Base-by-base conservation (phyloP, 2,888 invertebrate genomes). In the Protodeltote pygarga region DNA sequence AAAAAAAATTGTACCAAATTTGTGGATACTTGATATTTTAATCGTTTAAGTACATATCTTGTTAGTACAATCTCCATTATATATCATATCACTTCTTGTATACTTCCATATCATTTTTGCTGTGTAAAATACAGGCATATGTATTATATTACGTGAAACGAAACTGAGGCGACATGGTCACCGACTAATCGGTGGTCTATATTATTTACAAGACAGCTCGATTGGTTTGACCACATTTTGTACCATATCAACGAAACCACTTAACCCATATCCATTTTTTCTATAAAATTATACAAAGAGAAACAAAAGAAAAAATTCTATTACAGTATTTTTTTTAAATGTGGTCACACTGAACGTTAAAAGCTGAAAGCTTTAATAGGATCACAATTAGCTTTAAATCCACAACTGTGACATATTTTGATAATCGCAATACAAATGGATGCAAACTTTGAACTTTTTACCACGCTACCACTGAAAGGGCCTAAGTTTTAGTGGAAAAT, bases 1-100 rank as follows among this genome's bases (percentile, higher is more conserved):
- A 68, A 73, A 64, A 50, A 68, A 73, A 77, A 75, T 73, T 79
- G 86, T 89, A 89, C 88, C 89, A 87, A 90, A 87, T 79, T 79
- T 81, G 71, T 81, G 75, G 78, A 83, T 81, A 85, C 78, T 81
- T 81, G 79, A 70, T 77, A 76, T 79, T 74, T 77, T 82, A 81
- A 85, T 84, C 81, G 72, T 85, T 85, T 88, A 86, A 89, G 87
- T 88, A 90, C 90, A 91, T 92, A 91, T 91, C 90, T 87, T 81
- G 80, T 86, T 89, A 90, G 90, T 89, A 89, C 89, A 89, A 90
- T 88, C 83, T 87, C 79, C 86, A 87, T 78, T 76, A 74, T 76
- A 72, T 83, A 77, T 89, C 91, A 92, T 92, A 92, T 92, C 91
- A 91, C 86, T 83, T 82, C 85, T 87, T 91, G 89, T 90, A 91